These are phyloP conservation scores for Mechanitis mazaeus DNA, from an alignment of 2,888 invertebrate genomes.

Conservation along the genomic window DNA sequence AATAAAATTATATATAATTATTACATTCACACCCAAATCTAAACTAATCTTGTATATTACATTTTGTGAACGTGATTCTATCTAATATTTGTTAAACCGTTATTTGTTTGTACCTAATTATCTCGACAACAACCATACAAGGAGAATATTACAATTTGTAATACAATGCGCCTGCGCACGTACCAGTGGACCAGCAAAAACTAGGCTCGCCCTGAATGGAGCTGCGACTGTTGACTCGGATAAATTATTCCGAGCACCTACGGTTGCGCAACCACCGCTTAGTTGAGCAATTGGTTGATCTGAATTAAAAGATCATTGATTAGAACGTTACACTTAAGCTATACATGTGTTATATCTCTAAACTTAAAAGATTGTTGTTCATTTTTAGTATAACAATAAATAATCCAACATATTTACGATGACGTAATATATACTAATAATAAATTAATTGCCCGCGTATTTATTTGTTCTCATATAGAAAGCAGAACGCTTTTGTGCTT, in stretches of 20 bases:
- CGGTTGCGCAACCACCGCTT: constrained; percentile 1
- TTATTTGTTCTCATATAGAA: no score
- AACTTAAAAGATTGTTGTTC: no score
- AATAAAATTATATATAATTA: no score
- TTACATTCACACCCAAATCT: no score
- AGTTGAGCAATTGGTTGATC: background rate
- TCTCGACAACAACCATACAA: constrained; percentile 30
- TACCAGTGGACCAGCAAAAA: constrained; percentile 43
- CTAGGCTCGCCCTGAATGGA: constrained; percentile 48
- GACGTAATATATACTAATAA: no score
- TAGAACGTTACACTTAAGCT: no score
- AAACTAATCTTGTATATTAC: background rate
- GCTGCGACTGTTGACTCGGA: constrained; percentile 36
- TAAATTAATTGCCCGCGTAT: no score
- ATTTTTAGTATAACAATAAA: no score
- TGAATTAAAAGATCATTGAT: no score
- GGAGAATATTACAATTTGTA: constrained; percentile 67
- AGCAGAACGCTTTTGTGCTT: no score
- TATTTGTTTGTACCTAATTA: constrained; percentile 33
- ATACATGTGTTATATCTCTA: no score
- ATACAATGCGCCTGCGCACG: constrained; percentile 51
- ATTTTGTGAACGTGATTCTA: background rate
- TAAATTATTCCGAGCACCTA: constrained; percentile 21
- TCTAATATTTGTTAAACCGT: constrained; percentile 15
- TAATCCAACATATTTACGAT: no score